These are phyloP conservation scores for Synanthedon formicaeformis DNA, from an alignment of 2,888 invertebrate genomes.

Conservation along the genomic window DNA sequence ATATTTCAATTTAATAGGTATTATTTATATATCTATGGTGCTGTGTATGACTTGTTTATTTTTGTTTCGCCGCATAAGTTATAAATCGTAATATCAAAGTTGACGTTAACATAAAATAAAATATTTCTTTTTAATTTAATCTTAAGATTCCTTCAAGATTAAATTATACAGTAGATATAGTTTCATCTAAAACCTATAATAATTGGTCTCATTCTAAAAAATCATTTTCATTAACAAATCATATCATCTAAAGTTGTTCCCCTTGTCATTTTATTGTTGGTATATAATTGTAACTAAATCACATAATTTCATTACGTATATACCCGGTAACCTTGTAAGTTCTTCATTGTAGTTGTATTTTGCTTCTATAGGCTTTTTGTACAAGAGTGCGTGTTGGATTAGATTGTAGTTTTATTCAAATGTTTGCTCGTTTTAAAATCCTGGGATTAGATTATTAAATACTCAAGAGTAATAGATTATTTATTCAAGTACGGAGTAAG, in stretches of 20 bases:
- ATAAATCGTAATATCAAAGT: no score
- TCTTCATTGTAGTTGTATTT: background rate
- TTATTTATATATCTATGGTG: background rate
- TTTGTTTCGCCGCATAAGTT: no score
- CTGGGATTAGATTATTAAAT: background rate
- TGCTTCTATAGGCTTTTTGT: background rate
- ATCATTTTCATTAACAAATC: background rate
- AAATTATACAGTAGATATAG: background rate
- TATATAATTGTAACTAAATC: no score
- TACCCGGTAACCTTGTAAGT: no score
- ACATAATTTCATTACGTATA: no score
- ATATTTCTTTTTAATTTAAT: no score
- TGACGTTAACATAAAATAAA: no score
- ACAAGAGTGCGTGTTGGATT: background rate
- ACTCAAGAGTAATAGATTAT: no score
- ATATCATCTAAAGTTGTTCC: background rate
- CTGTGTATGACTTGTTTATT: no score
- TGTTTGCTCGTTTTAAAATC: background rate
- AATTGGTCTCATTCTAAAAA: no score
- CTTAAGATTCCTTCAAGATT: slow-evolving; percentile 12
- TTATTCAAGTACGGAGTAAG: background rate
- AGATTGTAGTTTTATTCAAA: background rate
- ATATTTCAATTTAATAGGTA: background rate
- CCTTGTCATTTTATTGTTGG: background rate
- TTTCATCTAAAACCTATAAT: background rate